Base-by-base conservation (phyloP, 1,140 invertebrate genomes). In the Hyles vespertilio region DNA sequence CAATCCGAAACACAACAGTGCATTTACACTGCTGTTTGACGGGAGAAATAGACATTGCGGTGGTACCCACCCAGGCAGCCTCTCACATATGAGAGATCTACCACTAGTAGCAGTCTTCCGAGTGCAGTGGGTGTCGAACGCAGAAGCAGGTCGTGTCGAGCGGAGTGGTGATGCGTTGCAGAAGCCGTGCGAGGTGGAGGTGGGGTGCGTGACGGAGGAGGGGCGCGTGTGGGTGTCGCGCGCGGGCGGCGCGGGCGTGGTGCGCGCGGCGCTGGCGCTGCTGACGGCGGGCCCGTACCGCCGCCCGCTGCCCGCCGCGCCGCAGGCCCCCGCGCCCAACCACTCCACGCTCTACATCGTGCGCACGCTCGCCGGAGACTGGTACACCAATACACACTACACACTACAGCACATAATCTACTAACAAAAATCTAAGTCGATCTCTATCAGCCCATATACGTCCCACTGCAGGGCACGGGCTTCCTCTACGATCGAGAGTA, bases 131-230 rank as follows among this genome's bases (percentile, higher is more conserved):
- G 22, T 22, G 22, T 22, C 22, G 22, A 22, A 22, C 22, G 22
- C 22, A 22, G 10, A 33, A 22, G 12, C 7, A 22, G n/a, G 9
- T 10, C 3, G 47, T 48, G n/a, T 11, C 10, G 44, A 6, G 45
- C n/a, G 44, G 43, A 9, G 51, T 55, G 9, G 51, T 55, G 9
- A 32, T 40, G 8, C 33, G 22, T 40, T 40, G 32, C 63, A 84
- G 80, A 82, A 80, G 57, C 69, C 66, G 58, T 81, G 76, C 68
- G 80, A 82, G 67, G 79, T 84, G 69, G 80, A 84, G 67, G 85
- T 88, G 72, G 79, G 80, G 10, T 88, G 83, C 76, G 81, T 88
- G 69, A 82, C 79, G 60, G 84, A 87, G 60, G 84, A 87, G 70
- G 82, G 84, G 0, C 79, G 81, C 65, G 84, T 87, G 77, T 87